Evolutionary conservation across 2,888 invertebrate genomes (phyloP).

Genomic region (Apeira syringaria): DNA sequence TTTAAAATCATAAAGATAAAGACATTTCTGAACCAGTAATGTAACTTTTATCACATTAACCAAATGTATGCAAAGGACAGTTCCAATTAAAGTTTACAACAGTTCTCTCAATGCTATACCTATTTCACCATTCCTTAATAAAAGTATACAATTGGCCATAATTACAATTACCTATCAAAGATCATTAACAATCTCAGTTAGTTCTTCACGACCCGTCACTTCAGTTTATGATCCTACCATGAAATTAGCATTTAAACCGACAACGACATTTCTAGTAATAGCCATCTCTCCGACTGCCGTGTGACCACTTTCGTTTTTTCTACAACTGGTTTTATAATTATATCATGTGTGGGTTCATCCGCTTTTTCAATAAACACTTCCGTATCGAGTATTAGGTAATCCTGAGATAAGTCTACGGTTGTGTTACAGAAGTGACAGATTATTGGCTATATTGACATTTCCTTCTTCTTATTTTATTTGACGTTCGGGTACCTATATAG

Average conservation of each 20-base stretch:
- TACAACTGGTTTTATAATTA: slow-evolving; percentile 32
- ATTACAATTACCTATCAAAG: slow-evolving; percentile 8
- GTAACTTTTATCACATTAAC: too few relatives aligned
- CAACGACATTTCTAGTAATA: slow-evolving; percentile 12
- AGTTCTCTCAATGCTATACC: too few relatives aligned
- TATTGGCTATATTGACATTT: slow-evolving; percentile 4
- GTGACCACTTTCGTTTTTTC: slow-evolving; percentile 41
- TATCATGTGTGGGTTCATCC: slow-evolving; percentile 29
- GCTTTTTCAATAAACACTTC: slow-evolving; percentile 23
- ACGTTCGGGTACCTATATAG: too few relatives aligned
- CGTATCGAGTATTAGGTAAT: slow-evolving; percentile 19
- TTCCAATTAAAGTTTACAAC: too few relatives aligned
- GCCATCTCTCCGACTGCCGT: slow-evolving; percentile 15
- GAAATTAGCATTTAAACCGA: slow-evolving; percentile 7
- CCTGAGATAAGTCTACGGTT: background rate
- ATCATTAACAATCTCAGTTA: background rate
- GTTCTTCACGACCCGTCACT: slow-evolving; percentile 3
- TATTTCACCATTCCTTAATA: background rate
- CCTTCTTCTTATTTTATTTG: slow-evolving; percentile 5
- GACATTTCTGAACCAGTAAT: too few relatives aligned
- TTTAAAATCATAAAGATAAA: too few relatives aligned
- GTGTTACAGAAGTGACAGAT: background rate
- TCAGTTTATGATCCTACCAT: slow-evolving; percentile 6
- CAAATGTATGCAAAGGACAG: too few relatives aligned
- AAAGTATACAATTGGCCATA: slow-evolving; percentile 2